Percentiles rank a stretch among this genome's conserved stretches.
Evolutionary conservation across 2,888 invertebrate species (phyloP).

Genomic region (Siphonodentalium dalli): DNA sequence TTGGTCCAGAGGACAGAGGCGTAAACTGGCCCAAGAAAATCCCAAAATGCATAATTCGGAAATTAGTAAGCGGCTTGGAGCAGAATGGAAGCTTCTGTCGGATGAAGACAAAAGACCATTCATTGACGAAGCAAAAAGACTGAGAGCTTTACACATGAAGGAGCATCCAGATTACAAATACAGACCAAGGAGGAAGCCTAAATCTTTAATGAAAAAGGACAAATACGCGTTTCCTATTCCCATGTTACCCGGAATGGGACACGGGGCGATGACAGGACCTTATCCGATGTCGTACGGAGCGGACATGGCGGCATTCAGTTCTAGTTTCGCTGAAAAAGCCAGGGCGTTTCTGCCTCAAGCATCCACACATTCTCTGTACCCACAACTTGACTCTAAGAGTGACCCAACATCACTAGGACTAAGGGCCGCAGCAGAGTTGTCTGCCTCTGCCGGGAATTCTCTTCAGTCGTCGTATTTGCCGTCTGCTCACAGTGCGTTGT

Average conservation of each 20-base stretch:
- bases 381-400: slow-evolving; percentile 43
- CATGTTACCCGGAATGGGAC: slow-evolving; percentile 49
- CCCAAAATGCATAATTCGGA: slow-evolving; percentile 99
- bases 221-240: slow-evolving; percentile 69
- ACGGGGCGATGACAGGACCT: slow-evolving; percentile 27
- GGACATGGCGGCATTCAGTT: slow-evolving; percentile 31
- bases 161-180: slow-evolving; percentile 99
- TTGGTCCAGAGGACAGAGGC: slow-evolving; percentile 94
- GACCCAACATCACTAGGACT: slow-evolving; percentile 17
- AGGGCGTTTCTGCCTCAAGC: slow-evolving; percentile 50
- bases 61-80: slow-evolving; percentile 95
- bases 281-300: slow-evolving; percentile 24
- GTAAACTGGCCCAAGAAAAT: slow-evolving; percentile 99
- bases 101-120: slow-evolving; percentile 97
- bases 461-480: slow-evolving; percentile 49
- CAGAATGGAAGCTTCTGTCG: slow-evolving; percentile 95
- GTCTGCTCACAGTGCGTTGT: slow-evolving; percentile 37
- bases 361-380: slow-evolving; percentile 42
- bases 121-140: slow-evolving; percentile 96
- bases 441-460: slow-evolving; percentile 20
- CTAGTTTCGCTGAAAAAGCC: slow-evolving; percentile 45
- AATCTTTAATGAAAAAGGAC: slow-evolving; percentile 85
- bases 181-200: slow-evolving; percentile 93
- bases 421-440: slow-evolving; percentile 20
- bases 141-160: slow-evolving; percentile 98